phyloP scores from a whole-genome alignment of 2,113 vertebrate genomes.

The Dinomys branickii region DNA sequence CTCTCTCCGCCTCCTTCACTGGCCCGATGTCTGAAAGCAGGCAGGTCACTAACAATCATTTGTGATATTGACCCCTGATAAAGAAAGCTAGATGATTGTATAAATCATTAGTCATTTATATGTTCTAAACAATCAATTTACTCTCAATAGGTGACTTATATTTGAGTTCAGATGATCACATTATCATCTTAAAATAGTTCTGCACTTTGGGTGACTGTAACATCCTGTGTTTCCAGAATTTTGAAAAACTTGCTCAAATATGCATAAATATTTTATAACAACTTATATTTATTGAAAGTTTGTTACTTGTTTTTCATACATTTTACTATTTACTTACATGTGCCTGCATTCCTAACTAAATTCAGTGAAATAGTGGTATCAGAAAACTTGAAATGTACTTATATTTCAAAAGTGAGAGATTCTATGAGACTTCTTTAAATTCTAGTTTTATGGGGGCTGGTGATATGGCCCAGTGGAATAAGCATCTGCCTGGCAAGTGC shows the following conservation, averaged over 20 bases:
- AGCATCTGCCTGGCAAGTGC: too few species aligned
- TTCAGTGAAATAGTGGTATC: constrained; percentile 5
- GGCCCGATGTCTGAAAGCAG: neutral
- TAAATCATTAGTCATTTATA: constrained; percentile 22
- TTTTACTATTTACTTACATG: neutral
- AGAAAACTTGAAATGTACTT: constrained; percentile 18
- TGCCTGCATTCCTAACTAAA: neutral
- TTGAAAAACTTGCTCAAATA: constrained; percentile 48
- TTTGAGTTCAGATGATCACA: constrained; percentile 30
- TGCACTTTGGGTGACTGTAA: constrained; percentile 21
- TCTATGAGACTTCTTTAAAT: neutral
- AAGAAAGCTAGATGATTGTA: neutral
- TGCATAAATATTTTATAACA: constrained; percentile 30
- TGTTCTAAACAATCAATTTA: neutral
- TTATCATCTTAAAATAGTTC: constrained; percentile 49
- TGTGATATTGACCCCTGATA: constrained; percentile 35
- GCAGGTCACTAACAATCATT: neutral
- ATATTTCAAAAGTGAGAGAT: constrained; percentile 42
- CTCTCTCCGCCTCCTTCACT: neutral
- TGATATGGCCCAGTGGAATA: too few species aligned
- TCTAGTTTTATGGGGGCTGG: too few species aligned
- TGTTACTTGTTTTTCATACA: neutral
- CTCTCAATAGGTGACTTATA: neutral
- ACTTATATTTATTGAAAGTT: constrained; percentile 47
- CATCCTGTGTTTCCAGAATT: constrained; percentile 18